Percentiles rank a stretch among this genome's conserved stretches.
Evolutionary conservation across 2,113 vertebrate species (phyloP).

Genomic region (Tragelaphus strepsiceros): DNA sequence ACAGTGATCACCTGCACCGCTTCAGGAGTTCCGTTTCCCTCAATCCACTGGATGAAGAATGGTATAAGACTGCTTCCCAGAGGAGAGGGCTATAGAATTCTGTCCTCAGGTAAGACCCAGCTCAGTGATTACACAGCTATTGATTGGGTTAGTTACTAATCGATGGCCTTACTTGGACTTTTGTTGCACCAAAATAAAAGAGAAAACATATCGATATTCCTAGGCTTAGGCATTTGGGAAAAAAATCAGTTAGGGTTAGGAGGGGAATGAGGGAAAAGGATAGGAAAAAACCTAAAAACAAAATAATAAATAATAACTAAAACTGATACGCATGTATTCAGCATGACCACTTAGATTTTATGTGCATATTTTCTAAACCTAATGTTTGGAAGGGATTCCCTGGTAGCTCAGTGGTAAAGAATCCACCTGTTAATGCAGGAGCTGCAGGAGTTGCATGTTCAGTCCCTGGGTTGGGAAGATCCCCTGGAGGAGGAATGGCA

Average conservation of each 20-base stretch:
- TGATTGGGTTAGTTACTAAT: neutral
- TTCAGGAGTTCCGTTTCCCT: constrained; percentile 90
- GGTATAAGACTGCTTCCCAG: constrained; percentile 82
- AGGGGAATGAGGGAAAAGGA: neutral
- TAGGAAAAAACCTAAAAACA: neutral
- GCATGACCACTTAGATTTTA: neutral
- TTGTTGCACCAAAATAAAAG: neutral
- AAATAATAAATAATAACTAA: neutral
- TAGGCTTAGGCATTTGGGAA: neutral
- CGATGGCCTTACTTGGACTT: neutral
- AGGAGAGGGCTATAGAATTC: constrained; percentile 87
- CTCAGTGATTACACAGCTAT: neutral
- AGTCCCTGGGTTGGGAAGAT: neutral
- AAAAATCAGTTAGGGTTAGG: neutral
- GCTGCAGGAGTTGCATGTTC: neutral
- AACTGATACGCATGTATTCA: neutral
- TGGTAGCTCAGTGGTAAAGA: neutral
- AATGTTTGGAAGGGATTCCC: neutral
- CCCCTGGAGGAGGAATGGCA: neutral
- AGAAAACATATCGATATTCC: neutral
- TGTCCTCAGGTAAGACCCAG: constrained; percentile 87
- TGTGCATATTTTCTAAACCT: neutral
- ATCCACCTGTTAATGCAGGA: neutral
- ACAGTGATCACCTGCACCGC: constrained; percentile 90
- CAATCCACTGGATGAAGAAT: constrained; percentile 92